Conservation (phyloP, 2,797 vertebrate species). For the Macroramphosus scolopax region DNA sequence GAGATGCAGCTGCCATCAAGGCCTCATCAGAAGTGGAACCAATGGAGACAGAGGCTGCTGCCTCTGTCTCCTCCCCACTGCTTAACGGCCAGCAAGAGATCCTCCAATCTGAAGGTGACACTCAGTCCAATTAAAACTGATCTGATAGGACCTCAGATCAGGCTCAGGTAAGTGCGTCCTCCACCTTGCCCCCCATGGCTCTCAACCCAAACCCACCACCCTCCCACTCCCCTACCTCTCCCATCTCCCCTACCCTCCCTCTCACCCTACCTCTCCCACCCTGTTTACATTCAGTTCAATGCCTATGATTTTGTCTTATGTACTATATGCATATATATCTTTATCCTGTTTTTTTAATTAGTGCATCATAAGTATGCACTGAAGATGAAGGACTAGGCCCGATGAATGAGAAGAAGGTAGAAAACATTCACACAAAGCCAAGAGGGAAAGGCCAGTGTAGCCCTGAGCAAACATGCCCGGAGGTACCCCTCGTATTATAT, state of each 20-base stretch:
- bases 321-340: constrained; percentile 75
- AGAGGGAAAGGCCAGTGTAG: constrained; percentile 99
- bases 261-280: constrained; percentile 38
- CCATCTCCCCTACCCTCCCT: constrained; percentile 37
- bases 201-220: constrained; percentile 53
- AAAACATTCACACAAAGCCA: constrained; percentile 86
- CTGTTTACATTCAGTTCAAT: constrained; percentile 76
- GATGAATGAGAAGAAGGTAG: constrained; percentile 94
- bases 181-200: constrained; percentile 82
- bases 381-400: constrained; percentile 97
- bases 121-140: constrained; percentile 99
- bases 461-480: constrained; percentile 91
- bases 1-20: constrained; percentile 61
- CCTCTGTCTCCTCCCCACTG: constrained; percentile 88
- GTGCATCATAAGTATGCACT: constrained; percentile 99
- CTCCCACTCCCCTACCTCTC: constrained; percentile 25
- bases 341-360: constrained; percentile 90
- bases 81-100: constrained; percentile 96
- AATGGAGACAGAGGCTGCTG: constrained; percentile 86
- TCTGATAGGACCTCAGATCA: constrained; percentile 99
- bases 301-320: constrained; percentile 76
- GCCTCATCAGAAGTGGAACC: constrained; percentile 83
- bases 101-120: constrained; percentile 99
- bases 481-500: constrained; percentile 99
- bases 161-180: constrained; percentile 87